Evolutionary conservation across 2,113 vertebrate genomes (phyloP).

Genomic region (Columba livia): DNA sequence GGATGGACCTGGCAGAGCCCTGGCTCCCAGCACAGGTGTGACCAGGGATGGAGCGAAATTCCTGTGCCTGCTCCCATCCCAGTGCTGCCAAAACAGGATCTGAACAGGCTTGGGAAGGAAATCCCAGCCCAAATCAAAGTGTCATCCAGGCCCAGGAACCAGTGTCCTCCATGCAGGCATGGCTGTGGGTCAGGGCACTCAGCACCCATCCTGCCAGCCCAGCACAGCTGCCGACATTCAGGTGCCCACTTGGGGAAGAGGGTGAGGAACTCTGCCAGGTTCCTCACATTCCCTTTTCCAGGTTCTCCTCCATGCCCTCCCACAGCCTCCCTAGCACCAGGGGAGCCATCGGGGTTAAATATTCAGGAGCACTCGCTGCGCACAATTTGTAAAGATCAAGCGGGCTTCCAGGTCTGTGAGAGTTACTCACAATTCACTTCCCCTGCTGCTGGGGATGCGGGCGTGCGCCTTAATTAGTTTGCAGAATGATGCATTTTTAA

Average conservation of each 20-base stretch:
- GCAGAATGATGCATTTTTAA: slow-evolving; percentile 50
- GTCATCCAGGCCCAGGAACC: background rate
- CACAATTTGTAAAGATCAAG: slow-evolving; percentile 46
- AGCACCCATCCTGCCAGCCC: background rate
- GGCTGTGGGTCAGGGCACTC: background rate
- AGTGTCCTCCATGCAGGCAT: fast-evolving
- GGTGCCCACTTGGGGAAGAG: background rate
- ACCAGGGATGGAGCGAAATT: too few species aligned
- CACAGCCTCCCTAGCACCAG: fast-evolving
- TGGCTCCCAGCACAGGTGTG: background rate
- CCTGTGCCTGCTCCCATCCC: background rate
- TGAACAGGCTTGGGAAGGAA: background rate
- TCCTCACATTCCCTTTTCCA: background rate
- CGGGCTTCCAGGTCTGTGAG: background rate
- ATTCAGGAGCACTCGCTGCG: background rate
- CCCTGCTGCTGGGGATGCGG: background rate
- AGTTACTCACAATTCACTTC: background rate
- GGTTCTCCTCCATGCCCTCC: fast-evolving
- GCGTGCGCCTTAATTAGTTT: background rate
- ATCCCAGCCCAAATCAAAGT: background rate
- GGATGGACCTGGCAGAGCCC: background rate
- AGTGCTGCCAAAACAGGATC: background rate
- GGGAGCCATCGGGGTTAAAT: background rate
- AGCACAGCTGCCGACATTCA: fast-evolving
- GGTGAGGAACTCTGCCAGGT: fast-evolving